Evolutionary conservation across 2,113 vertebrate species (phyloP).

Genomic region (Tinamus guttatus): DNA sequence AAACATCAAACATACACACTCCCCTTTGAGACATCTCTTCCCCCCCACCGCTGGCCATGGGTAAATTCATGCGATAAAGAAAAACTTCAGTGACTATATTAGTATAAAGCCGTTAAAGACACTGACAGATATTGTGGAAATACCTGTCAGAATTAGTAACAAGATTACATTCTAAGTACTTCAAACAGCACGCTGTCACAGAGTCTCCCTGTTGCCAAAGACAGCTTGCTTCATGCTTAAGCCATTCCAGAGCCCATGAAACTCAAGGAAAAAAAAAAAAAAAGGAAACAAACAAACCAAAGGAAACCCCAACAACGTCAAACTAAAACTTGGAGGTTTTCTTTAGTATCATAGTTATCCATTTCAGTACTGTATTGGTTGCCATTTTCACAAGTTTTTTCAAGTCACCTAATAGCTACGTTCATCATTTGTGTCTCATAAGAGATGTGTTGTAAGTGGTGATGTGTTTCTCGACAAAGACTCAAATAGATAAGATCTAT

Average conservation of each 20-base stretch:
- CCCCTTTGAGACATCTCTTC: neutral
- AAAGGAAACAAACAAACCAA: too few species aligned
- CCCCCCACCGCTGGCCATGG: neutral
- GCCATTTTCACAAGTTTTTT: neutral
- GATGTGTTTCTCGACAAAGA: neutral
- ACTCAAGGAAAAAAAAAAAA: neutral
- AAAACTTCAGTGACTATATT: neutral
- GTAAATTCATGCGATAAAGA: neutral
- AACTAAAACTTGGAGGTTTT: neutral
- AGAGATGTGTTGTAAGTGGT: too few species aligned
- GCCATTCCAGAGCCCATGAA: neutral
- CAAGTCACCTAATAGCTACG: neutral
- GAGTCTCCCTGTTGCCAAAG: neutral
- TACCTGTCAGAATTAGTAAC: slow-evolving; percentile 60
- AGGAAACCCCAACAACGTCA: neutral
- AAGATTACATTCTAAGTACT: slow-evolving; percentile 54
- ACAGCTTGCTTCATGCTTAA: neutral
- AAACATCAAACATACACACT: slow-evolving; percentile 47
- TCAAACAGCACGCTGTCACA: neutral
- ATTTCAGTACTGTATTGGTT: neutral
- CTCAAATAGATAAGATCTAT: neutral
- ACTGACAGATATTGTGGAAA: slow-evolving; percentile 7
- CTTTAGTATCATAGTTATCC: neutral
- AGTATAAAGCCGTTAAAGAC: neutral
- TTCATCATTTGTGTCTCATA: neutral